phyloP scores from a whole-genome alignment of 1,140 invertebrate species.

The Colletes latitarsis region DNA sequence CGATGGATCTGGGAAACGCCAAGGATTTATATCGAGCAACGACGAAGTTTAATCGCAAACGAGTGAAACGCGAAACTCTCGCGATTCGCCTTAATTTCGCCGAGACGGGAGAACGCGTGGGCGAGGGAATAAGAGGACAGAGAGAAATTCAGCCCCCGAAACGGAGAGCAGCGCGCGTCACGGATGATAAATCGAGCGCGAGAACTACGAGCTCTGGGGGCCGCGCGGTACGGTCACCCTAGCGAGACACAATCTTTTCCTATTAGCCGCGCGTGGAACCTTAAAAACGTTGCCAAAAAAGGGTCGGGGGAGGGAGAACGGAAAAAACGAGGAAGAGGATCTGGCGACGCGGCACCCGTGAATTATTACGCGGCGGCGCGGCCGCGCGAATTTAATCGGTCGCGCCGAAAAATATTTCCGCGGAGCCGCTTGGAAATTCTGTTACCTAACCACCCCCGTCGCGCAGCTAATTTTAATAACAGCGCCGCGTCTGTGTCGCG shows the following conservation, averaged over 20 bases:
- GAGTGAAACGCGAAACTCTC: conserved; percentile 63
- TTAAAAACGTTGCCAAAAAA: conserved; percentile 63
- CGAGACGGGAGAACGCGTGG: conserved; percentile 19
- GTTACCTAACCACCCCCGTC: background rate
- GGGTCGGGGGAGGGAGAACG: background rate
- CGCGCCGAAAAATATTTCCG: conserved; percentile 53
- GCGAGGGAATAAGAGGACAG: conserved; percentile 15
- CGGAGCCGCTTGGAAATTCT: background rate
- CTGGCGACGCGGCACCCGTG: conserved; percentile 24
- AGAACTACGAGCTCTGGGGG: conserved; percentile 60
- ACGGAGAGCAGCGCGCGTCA: conserved; percentile 52
- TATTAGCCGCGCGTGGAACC: conserved; percentile 55
- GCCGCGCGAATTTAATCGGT: conserved; percentile 57
- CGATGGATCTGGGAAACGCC: background rate
- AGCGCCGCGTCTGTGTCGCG: background rate
- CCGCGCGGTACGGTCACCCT: conserved; percentile 39
- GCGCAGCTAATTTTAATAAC: conserved; percentile 24
- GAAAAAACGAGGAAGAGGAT: conserved; percentile 10
- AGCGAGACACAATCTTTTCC: conserved; percentile 66
- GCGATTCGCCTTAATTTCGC: conserved; percentile 67
- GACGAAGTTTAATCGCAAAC: conserved; percentile 34
- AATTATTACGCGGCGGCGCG: conserved; percentile 54
- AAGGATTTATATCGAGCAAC: conserved; percentile 51
- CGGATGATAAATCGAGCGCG: conserved; percentile 75
- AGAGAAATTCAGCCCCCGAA: conserved; percentile 4